A percentile compares a stretch with the other conserved stretches of the same genome.
Evolutionary conservation across 2,888 invertebrate genomes (phyloP).

Genomic region (Tanypteryx hageni): DNA sequence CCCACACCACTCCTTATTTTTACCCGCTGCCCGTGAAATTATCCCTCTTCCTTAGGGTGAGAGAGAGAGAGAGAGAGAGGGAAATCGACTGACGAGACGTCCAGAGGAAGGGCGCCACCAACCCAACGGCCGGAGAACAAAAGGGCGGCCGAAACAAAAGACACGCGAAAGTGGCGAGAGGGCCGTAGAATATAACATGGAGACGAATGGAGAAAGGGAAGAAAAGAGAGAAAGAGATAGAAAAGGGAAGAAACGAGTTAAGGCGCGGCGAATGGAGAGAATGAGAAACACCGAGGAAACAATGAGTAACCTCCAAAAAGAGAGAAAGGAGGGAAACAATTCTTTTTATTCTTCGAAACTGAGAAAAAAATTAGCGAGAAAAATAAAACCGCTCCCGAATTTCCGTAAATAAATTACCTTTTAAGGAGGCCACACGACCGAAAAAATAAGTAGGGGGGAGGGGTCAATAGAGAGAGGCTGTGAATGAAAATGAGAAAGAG

Average conservation of each 20-base stretch:
- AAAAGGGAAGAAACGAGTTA: neutral
- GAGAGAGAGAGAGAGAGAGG: neutral
- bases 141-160: slow-evolving; percentile 50
- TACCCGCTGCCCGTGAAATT: slow-evolving; percentile 45
- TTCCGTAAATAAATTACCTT: slow-evolving; percentile 58
- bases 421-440: neutral
- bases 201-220: neutral
- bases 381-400: slow-evolving; percentile 33
- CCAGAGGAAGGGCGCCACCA: neutral
- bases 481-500: neutral
- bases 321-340: neutral
- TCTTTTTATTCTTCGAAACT: neutral
- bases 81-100: slow-evolving; percentile 4
- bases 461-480: slow-evolving; percentile 29
- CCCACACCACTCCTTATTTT: neutral
- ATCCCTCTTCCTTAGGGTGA: slow-evolving; percentile 24
- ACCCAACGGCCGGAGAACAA: slow-evolving; percentile 23
- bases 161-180: slow-evolving; percentile 23
- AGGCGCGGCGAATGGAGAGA: neutral
- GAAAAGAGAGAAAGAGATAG: neutral
- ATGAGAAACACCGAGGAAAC: neutral
- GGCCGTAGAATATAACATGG: slow-evolving; percentile 4
- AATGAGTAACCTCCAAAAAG: neutral
- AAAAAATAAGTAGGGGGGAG: neutral
- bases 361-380: neutral